Percentiles rank a stretch among this genome's conserved stretches.
Conservation (phyloP, 2,888 invertebrate genomes). For the Tachina fera region DNA sequence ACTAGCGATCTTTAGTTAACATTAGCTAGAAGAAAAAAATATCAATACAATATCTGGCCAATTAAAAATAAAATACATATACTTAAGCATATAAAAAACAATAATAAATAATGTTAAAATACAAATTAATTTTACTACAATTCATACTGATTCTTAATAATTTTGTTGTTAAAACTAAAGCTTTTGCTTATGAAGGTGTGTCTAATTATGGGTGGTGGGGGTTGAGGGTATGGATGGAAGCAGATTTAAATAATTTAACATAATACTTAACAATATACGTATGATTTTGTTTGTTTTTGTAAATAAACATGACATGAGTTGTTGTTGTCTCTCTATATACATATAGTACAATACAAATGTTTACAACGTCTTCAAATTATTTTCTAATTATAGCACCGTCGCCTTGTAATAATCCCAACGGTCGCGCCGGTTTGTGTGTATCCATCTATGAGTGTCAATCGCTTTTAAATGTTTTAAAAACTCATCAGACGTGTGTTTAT, state of each 20-base stretch:
- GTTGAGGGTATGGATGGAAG: background rate
- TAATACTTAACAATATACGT: constrained; percentile 11
- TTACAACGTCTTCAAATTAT: constrained; percentile 1
- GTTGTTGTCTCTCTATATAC: background rate
- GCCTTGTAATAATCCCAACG: constrained; percentile 73
- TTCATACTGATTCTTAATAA: constrained; percentile 40
- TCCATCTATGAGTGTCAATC: constrained; percentile 70
- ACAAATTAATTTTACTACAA: constrained; percentile 39
- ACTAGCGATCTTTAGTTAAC: background rate
- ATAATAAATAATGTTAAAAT: constrained; percentile 42
- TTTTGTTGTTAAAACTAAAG: constrained; percentile 38
- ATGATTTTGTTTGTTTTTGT: too few species aligned
- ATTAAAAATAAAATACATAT: constrained; percentile 14
- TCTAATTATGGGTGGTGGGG: background rate
- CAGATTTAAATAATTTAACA: background rate
- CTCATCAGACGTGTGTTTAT: constrained; percentile 25
- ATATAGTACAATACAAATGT: background rate
- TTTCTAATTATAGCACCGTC: constrained; percentile 44
- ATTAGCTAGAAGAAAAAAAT: constrained; percentile 5
- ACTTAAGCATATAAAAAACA: background rate
- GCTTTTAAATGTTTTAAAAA: constrained; percentile 56
- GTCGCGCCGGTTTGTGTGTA: constrained; percentile 66
- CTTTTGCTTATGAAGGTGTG: constrained; percentile 57
- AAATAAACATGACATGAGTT: background rate
- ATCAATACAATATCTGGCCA: background rate